Base-by-base conservation (phyloP, 2,888 invertebrate species). In the Agrilus biguttatus region DNA sequence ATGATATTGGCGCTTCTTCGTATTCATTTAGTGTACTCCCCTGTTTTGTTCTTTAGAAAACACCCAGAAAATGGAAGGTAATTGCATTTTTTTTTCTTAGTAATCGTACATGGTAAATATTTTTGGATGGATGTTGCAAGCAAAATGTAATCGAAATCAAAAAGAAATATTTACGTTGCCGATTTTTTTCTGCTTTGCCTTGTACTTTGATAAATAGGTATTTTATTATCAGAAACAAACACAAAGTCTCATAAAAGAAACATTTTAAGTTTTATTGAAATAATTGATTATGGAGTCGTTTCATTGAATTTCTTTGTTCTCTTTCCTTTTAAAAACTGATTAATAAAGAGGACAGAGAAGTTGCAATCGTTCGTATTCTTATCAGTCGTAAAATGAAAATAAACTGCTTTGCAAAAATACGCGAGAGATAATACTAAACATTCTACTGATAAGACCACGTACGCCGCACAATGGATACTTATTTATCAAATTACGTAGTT, bases 401-500 rank as follows among this genome's bases (percentile, higher is more conserved):
- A 7, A 21, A 21, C 21, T 21, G 28, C 28, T 28, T 28, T 28
- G 28, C 28, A 28, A 28, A 28, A 28, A 4, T 28, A 28, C 28
- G 28, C 28, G 28, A 28, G 28, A 10, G 28, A 28, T 28, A 28
- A 28, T 28, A 28, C 7, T 28, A 28, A 21, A 21, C 7, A 21
- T 21, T 21, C 21, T 28, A 28, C 28, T 28, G 28, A 28, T 28
- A 28, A 28, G 28, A 28, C 36, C 23, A 36, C 21, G 33, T 32
- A 44, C 19, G 33, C 17, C n/a, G 4, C 14, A 32, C 41, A 47
- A 40, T 41, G 41, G 52, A 53, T 55, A 52, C 57, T 55, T 53
- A 57, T 58, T 58, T 58, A 55, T 57, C 55, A 55, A 57, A 51
- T 48, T 53, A 55, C 57, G 46, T 52, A 54, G 58, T 57, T 56